Conservation (phyloP, 2,888 invertebrate genomes). For the Tenthredo scrophulariae region DNA sequence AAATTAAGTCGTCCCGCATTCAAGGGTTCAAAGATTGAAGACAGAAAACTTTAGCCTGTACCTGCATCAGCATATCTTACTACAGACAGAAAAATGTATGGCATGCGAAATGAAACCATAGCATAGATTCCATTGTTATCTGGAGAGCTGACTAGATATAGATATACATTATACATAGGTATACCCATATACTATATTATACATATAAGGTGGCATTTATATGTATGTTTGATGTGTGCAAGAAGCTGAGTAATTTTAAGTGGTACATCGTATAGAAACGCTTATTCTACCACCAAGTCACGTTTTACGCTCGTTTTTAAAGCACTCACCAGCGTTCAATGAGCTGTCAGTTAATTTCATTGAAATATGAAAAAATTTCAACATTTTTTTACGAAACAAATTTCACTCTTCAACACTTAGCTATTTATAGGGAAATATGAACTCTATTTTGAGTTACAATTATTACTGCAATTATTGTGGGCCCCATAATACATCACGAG, state of each 20-base stretch:
- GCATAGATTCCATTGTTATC: slow-evolving; percentile 36
- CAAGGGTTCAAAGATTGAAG: background rate
- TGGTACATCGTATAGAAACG: slow-evolving; percentile 9
- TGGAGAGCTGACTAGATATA: background rate
- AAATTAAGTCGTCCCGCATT: background rate
- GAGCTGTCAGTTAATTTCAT: background rate
- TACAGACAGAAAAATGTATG: background rate
- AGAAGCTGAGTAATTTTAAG: slow-evolving; percentile 24
- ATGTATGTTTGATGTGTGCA: background rate
- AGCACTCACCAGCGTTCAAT: background rate
- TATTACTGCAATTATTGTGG: background rate
- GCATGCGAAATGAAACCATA: slow-evolving; percentile 6
- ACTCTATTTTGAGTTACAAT: background rate
- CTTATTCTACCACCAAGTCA: background rate
- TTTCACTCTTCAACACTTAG: background rate
- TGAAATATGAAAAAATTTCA: background rate
- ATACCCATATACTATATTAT: background rate
- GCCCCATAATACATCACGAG: background rate
- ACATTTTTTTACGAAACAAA: background rate
- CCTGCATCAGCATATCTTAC: background rate
- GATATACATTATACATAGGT: background rate
- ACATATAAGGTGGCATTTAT: background rate
- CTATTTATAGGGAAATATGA: background rate
- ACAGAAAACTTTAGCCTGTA: background rate
- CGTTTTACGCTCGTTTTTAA: background rate